These are phyloP conservation scores for Montifringilla adamsi DNA, from an alignment of 2,113 vertebrate genomes.

Conservation along the genomic window DNA sequence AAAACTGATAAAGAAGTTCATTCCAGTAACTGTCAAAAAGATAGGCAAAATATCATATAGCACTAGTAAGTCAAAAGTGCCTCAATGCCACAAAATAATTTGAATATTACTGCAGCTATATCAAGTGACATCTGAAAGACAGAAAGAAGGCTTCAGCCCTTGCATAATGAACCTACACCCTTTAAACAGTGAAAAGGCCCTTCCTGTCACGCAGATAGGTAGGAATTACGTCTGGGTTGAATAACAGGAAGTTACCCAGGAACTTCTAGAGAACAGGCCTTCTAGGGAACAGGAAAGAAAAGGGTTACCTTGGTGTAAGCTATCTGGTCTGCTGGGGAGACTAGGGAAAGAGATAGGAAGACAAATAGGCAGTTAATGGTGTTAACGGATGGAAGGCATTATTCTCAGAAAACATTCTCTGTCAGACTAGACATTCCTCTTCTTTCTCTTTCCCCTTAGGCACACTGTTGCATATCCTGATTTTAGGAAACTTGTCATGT, in stretches of 20 bases:
- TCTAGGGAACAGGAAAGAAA: background rate
- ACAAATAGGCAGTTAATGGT: background rate
- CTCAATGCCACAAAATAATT: background rate
- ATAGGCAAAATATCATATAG: background rate
- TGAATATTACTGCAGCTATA: background rate
- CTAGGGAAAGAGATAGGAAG: background rate
- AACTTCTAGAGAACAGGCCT: background rate
- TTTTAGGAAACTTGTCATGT: slow-evolving; percentile 21
- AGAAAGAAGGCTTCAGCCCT: background rate
- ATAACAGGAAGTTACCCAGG: background rate
- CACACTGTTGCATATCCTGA: background rate
- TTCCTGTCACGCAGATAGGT: background rate
- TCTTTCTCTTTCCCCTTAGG: slow-evolving; percentile 21
- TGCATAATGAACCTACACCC: background rate
- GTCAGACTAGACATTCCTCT: background rate
- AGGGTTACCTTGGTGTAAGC: background rate
- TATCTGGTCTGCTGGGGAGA: background rate
- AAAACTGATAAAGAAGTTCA: background rate
- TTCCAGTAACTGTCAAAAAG: background rate
- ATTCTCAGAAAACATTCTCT: background rate
- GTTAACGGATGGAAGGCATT: background rate
- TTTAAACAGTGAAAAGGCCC: background rate
- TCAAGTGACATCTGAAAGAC: background rate
- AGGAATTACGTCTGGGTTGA: background rate
- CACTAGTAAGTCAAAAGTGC: background rate